Base-by-base conservation (phyloP, 2,113 vertebrate species). In the Gallinago undulata region DNA sequence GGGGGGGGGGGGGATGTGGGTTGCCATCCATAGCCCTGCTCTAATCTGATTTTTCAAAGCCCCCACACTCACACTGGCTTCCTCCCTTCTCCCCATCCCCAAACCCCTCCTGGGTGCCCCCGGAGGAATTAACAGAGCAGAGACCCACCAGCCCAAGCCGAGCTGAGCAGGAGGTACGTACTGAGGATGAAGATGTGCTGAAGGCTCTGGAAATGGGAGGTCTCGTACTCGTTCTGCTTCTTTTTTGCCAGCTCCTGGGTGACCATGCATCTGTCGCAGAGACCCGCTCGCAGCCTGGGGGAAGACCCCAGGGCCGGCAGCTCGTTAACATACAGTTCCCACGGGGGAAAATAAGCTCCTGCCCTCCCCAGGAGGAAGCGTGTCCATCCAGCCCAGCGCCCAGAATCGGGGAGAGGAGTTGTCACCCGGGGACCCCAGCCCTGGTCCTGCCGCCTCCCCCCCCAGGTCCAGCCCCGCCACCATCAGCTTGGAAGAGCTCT, bases 251-350 rank as follows among this genome's bases (percentile, higher is more conserved):
- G 97, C 69, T 99, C 99, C 97, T 99, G 99, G 19, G 99, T 99
- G 47, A 99, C 99, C 50, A 98, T 98, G 82, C 99, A 99, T 81
- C 99, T 98, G 97, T 99, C 99, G 8, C 99, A 99, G 51, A 99
- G 98, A 13, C 99, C 99, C 0, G 99, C 99, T 90, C 99, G 96
- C 92, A 99, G 96, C 97, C 99, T 99, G 88, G 11, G 66, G 53
- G 73, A 45, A 45, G 56, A 82, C 62, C 28, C 75, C 87, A 31
- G 0, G 6, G 35, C 24, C 30, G 1, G 50, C 23, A 59, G 31
- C 33, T 64, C 25, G 25, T 56, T 33, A 57, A 21, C 10, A 24
- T 24, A 35, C 0, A 1, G 30, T 59, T 78, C 31, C 57, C 24
- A 7, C 0, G 9, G 30, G 23, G 55, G 19, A 78, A 78, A 85